Conservation (phyloP, 2,888 invertebrate genomes). For the Incurvaria masculella region DNA sequence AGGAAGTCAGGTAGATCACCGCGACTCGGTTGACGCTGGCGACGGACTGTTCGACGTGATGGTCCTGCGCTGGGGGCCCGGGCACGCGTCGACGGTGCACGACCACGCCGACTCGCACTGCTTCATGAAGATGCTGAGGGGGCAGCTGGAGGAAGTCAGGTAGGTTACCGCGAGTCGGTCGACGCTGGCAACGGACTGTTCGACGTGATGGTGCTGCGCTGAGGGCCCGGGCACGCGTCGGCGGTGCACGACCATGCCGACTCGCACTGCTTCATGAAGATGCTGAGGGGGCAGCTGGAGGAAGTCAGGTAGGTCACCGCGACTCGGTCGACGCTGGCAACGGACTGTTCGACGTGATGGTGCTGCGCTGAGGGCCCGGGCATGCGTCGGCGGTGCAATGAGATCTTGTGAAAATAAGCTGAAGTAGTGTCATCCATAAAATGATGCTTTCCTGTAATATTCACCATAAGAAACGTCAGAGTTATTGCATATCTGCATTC, state of each 20-base stretch:
- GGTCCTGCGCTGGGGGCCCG: conserved; percentile 97
- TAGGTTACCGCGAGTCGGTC: conserved; percentile 58
- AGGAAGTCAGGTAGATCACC: conserved; percentile 72
- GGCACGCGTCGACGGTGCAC: conserved; percentile 92
- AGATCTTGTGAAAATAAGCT: too few relatives aligned
- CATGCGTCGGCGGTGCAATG: conserved; percentile 95
- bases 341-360: conserved; percentile 95
- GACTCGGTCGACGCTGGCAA: conserved; percentile 96
- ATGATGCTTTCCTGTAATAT: too few relatives aligned
- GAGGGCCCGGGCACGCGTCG: conserved; percentile 94
- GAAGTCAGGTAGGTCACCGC: conserved; percentile 65
- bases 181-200: conserved; percentile 96
- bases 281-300: conserved; percentile 75
- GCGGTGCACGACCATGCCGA: conserved; percentile 96
- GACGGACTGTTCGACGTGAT: conserved; percentile 98
- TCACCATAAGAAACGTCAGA: too few relatives aligned
- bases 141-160: conserved; percentile 75
- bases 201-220: conserved; percentile 96
- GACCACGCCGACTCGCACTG: conserved; percentile 97
- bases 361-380: conserved; percentile 97
- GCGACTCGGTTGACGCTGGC: conserved; percentile 93
- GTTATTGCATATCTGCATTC: too few relatives aligned
- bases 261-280: conserved; percentile 97
- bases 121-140: conserved; percentile 93
- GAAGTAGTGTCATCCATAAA: too few relatives aligned